Base-by-base conservation (phyloP, 2,797 vertebrate genomes). In the Tangara arthus region DNA sequence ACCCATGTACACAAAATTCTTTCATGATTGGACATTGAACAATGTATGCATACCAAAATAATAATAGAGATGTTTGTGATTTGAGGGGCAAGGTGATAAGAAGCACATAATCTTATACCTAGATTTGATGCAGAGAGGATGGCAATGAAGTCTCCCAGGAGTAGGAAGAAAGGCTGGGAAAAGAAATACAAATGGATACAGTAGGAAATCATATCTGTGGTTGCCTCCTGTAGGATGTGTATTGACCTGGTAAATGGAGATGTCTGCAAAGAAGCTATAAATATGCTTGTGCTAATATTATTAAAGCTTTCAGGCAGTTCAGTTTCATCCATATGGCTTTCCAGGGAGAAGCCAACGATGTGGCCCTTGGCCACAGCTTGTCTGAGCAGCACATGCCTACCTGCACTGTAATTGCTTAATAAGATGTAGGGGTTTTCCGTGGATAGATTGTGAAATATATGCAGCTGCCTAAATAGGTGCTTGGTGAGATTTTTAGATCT, bases 241-340 rank as follows among this genome's bases (percentile, higher is more conserved):
- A 94, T 97, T 96, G 94, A 96, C 63, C 89, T 95, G 91, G 94
- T 95, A 96, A 95, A 94, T 81, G 69, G 94, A 95, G 89, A 95
- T 93, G 80, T 94, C 85, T 95, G 89, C 55, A 66, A 57, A 88
- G 73, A 90, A 94, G 61, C 89, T 95, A 80, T 93, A 94, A 96
- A 76, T 82, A 75, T 52, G 56, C 81, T 92, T 94, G 78, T 93
- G 73, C 83, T 93, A 95, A 96, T 95, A 96, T 94, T 96, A 82
- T 96, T 91, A 71, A 91, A 95, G 84, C 89, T 95, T 96, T 94
- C 49, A 81, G 75, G 60, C 56, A 6, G 44, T 82, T 95, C 18
- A n/a, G 42, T 90, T 95, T 88, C 11, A 28, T 83, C 77, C 28
- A 0, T 81, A 57, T 44, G 66, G 75, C 75, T 94, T 96, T 84